phyloP scores from a whole-genome alignment of 2,797 vertebrate species.

The Tragelaphus eurycerus region DNA sequence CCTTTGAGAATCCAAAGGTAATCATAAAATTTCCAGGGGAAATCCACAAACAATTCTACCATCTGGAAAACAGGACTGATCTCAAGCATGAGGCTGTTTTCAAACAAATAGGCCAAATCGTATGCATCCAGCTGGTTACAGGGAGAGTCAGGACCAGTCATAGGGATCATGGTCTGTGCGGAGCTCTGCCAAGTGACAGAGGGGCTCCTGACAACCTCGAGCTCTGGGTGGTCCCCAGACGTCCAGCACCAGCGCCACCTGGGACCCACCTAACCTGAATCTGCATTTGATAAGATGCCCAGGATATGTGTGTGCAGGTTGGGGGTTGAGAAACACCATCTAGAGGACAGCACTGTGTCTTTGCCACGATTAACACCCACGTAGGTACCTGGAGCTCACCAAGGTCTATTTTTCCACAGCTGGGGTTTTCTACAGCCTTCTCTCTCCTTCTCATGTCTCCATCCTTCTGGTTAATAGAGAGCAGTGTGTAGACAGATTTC shows the following conservation, averaged over 20 bases:
- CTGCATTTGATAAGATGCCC: not conserved
- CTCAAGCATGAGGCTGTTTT: too few species aligned
- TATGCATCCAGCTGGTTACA: accelerated
- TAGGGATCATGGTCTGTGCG: accelerated
- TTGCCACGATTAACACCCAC: accelerated
- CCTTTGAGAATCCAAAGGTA: not conserved
- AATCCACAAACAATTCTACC: not conserved
- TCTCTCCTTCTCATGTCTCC: not conserved
- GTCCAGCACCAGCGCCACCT: not conserved
- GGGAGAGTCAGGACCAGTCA: accelerated
- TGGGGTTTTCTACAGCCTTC: not conserved
- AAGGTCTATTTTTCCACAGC: accelerated
- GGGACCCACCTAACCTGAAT: too few species aligned
- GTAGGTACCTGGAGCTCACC: too few species aligned
- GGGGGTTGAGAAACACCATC: not conserved
- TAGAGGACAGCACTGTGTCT: too few species aligned
- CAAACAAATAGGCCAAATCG: not conserved
- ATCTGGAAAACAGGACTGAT: not conserved
- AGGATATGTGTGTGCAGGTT: accelerated
- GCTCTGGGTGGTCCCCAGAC: not conserved
- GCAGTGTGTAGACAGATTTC: not conserved
- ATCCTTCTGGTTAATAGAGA: too few species aligned
- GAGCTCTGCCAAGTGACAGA: accelerated
- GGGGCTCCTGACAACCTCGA: accelerated
- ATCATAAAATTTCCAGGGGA: not conserved